A percentile compares a stretch with the other conserved stretches of the same genome.
phyloP scores from a whole-genome alignment of 1,140 invertebrate genomes.

The Drosophila equinoxialis region DNA sequence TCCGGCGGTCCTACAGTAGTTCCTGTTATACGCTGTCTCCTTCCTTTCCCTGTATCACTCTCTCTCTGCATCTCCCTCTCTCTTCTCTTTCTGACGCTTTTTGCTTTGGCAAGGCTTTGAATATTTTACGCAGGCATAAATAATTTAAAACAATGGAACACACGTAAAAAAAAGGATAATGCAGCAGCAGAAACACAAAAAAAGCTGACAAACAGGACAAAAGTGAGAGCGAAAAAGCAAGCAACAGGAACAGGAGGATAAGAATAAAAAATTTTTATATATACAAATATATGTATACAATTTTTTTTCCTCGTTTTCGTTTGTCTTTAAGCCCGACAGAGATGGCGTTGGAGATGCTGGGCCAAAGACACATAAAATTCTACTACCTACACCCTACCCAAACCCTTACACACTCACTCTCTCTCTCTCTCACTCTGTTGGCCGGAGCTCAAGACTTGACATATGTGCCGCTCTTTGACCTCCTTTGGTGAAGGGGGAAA shows the following conservation, averaged over 20 bases:
- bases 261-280: conserved; percentile 71
- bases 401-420: too few species aligned
- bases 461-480: conserved; percentile 80
- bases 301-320: conserved; percentile 27
- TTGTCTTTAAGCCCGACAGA: background rate
- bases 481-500: conserved; percentile 44
- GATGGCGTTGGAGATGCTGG: conserved; percentile 35
- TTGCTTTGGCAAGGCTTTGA: conserved; percentile 69
- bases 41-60: too few species aligned
- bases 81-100: conserved; percentile 4
- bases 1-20: background rate
- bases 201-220: conserved; percentile 58
- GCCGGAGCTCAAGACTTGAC: conserved; percentile 65
- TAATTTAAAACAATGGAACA: conserved; percentile 81
- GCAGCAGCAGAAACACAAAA: conserved; percentile 60
- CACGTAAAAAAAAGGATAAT: conserved; percentile 79
- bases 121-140: conserved; percentile 81
- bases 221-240: conserved; percentile 64
- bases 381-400: background rate
- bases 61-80: background rate
- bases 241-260: conserved; percentile 55
- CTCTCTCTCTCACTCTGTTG: conserved; percentile 6
- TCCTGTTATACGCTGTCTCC: background rate
- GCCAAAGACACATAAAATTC: conserved; percentile 38
- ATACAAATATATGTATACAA: conserved; percentile 26